These are phyloP conservation scores for Xyrauchen texanus DNA, from an alignment of 2,113 vertebrate genomes.

Conservation along the genomic window DNA sequence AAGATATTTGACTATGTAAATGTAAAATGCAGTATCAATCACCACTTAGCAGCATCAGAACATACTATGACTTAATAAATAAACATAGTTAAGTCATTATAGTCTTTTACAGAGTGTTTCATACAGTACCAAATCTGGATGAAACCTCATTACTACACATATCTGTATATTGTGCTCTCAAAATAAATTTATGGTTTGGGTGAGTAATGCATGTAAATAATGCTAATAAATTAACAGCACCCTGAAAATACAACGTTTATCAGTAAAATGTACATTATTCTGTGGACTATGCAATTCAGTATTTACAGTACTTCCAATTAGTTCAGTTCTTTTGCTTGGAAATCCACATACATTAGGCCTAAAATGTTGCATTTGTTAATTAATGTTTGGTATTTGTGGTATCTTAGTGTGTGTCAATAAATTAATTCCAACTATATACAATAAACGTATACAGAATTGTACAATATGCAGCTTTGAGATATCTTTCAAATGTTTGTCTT, in stretches of 20 bases:
- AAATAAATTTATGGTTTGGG: too few relatives aligned
- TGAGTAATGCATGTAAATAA: too few relatives aligned
- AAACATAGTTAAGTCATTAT: too few relatives aligned
- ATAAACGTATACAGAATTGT: constrained; percentile 32
- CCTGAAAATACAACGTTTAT: neutral
- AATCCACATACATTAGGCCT: neutral
- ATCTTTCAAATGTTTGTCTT: neutral
- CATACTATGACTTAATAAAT: constrained; percentile 8
- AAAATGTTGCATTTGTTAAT: constrained; percentile 11
- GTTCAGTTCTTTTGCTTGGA: neutral
- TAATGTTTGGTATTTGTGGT: constrained; percentile 29
- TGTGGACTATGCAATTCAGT: neutral
- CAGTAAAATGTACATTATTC: neutral
- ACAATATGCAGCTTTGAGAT: constrained; percentile 14
- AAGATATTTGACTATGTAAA: neutral
- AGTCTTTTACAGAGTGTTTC: too few relatives aligned
- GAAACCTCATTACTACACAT: too few relatives aligned
- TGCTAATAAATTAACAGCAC: neutral
- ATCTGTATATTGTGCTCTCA: too few relatives aligned
- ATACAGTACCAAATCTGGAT: too few relatives aligned
- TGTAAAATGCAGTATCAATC: constrained; percentile 23
- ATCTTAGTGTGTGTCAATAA: neutral
- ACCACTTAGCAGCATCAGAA: constrained; percentile 28
- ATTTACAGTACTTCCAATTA: neutral
- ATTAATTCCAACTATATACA: constrained; percentile 15